Base-by-base conservation (phyloP, 2,888 invertebrate species). In the Sympetrum striolatum region DNA sequence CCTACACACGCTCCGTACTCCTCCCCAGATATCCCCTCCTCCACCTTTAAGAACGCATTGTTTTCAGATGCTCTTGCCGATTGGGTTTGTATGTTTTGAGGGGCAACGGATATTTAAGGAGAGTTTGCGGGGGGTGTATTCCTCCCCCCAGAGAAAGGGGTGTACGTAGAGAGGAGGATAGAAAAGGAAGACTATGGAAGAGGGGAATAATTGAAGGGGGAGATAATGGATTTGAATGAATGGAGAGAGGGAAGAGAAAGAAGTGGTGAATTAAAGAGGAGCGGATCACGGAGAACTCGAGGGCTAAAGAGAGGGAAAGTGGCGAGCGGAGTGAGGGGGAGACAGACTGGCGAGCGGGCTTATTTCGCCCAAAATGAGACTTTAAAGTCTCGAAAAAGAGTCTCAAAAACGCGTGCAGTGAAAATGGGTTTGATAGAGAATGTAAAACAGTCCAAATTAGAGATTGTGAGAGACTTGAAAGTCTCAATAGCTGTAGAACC, bases 151-250 rank as follows among this genome's bases (percentile, higher is more conserved):
- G 37, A 80, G 37, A 80, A 80, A 80, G 80, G 37, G 31, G 80
- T 18, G 80, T 44, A 44, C 44, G 44, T 44, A 44, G 44, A 44
- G 44, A 10, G 44, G 10, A 44, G 4, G 44, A 3, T 6, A 10
- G 44, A 10, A 90, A 90, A 86, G 91, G 91, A 90, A 82, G 92
- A 92, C 91, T 91, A 92, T 92, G 91, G 92, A 92, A 92, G 91
- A 92, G 92, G 92, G 92, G 92, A 92, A 91, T 80, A 79, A n/a
- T 35, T 18, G 81, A n/a, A 37, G 39, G 81, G 81, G 39, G 22
- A 81, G 73, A 25, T 73, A 31, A 73, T 31, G 31, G 73, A 73
- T 73, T 73, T 25, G 31, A 31, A 73, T 31, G 39, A 39, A 44
- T 35, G 81, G 81, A 44, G 81, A 80, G 35, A 4, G 44, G 22